Conservation (phyloP, 1,140 invertebrate genomes). For the Zaprionus kolodkinae region DNA sequence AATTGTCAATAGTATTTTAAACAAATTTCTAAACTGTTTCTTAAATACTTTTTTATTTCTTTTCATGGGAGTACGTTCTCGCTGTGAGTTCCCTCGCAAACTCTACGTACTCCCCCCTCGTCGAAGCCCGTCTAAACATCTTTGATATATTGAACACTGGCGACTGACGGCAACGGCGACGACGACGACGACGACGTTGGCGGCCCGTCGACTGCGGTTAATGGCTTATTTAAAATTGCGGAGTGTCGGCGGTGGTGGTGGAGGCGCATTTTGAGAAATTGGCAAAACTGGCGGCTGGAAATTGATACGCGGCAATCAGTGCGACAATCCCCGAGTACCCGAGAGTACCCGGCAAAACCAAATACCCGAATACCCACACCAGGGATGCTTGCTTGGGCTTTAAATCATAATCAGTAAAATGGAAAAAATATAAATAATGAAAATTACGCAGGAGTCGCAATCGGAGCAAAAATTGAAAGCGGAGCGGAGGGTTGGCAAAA, state of each 20-base stretch:
- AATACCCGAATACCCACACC: neutral
- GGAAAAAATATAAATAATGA: slow-evolving; percentile 83
- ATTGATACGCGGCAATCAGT: slow-evolving; percentile 77
- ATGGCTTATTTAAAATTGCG: slow-evolving; percentile 79
- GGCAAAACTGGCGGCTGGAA: slow-evolving; percentile 74
- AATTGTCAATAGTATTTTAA: too few relatives aligned
- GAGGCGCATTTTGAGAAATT: slow-evolving; percentile 72
- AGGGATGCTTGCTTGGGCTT: slow-evolving; percentile 46
- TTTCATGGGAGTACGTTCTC: too few relatives aligned
- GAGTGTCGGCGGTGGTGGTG: slow-evolving; percentile 29
- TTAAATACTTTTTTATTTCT: too few relatives aligned
- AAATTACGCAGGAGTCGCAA: slow-evolving; percentile 55
- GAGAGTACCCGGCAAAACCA: slow-evolving; percentile 10
- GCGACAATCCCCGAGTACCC: slow-evolving; percentile 38
- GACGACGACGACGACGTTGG: neutral
- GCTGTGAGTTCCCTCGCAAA: neutral
- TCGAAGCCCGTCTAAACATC: slow-evolving; percentile 24
- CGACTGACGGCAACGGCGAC: slow-evolving; percentile 51
- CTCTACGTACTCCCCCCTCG: neutral
- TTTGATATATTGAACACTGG: slow-evolving; percentile 80
- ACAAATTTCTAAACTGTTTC: too few relatives aligned
- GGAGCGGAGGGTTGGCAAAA: slow-evolving; percentile 66
- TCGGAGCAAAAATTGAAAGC: slow-evolving; percentile 69
- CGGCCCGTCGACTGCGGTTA: slow-evolving; percentile 74
- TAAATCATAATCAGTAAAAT: slow-evolving; percentile 84